Conservation (phyloP, 2,888 invertebrate species). For the Willowsia nigromaculata region DNA sequence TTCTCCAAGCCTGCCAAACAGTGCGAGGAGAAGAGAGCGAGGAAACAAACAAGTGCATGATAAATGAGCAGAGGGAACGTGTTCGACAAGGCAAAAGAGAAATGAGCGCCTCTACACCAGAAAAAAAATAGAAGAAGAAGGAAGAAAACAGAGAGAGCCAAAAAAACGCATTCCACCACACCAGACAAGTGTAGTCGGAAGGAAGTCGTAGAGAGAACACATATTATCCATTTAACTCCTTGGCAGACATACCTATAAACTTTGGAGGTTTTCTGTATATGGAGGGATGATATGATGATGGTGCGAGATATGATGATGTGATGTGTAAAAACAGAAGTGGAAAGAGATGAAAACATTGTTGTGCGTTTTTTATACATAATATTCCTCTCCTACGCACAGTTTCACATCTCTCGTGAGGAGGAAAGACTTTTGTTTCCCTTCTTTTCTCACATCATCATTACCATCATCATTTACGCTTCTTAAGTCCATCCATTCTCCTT, state of each 20-base stretch:
- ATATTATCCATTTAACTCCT: constrained; percentile 27
- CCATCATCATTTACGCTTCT: constrained; percentile 61
- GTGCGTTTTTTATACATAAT: not conserved
- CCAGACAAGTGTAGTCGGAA: not conserved
- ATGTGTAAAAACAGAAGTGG: not conserved
- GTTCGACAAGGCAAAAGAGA: constrained; percentile 50
- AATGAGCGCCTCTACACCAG: constrained; percentile 23
- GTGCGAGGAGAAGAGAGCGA: too few relatives aligned
- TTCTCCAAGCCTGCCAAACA: constrained; percentile 43
- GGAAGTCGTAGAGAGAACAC: constrained; percentile 7
- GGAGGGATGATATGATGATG: too few relatives aligned
- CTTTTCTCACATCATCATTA: constrained; percentile 68
- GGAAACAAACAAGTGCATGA: constrained; percentile 65
- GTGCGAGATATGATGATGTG: not conserved
- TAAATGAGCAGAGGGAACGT: constrained; percentile 53
- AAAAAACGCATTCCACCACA: not conserved
- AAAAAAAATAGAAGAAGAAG: not conserved
- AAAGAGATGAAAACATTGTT: not conserved
- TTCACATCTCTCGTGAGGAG: not conserved
- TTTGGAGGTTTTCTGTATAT: not conserved
- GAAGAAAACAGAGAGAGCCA: not conserved
- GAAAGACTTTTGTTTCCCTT: constrained; percentile 61
- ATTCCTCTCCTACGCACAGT: too few relatives aligned
- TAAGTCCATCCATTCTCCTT: constrained; percentile 38
- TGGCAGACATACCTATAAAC: not conserved